phyloP scores from a whole-genome alignment of 2,113 vertebrate species.

The Tachycineta bicolor region DNA sequence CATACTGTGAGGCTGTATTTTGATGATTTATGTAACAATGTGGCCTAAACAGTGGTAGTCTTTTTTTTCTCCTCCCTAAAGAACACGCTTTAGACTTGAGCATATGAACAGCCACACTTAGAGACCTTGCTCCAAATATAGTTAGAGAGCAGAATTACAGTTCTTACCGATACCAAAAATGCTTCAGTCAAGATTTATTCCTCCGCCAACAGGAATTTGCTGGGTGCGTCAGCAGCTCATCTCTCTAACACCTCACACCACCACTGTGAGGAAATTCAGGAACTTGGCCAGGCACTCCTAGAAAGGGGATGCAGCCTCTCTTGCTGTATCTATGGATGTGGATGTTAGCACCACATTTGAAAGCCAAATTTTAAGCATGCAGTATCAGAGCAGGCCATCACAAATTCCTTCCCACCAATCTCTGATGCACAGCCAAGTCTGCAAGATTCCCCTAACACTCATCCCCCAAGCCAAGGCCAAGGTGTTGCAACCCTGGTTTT shows the following conservation, averaged over 20 bases:
- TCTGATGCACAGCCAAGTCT: not conserved
- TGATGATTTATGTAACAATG: not conserved
- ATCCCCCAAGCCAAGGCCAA: not conserved
- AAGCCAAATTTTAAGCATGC: not conserved
- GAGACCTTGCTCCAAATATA: not conserved
- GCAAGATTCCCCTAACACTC: not conserved
- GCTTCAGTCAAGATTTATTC: not conserved
- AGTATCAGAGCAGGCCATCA: not conserved
- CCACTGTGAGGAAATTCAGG: not conserved
- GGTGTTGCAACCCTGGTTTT: not conserved
- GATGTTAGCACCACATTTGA: not conserved
- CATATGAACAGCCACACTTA: not conserved
- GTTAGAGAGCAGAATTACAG: not conserved
- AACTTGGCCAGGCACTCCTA: not conserved
- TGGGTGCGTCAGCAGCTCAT: not conserved
- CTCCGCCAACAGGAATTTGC: not conserved
- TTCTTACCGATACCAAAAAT: not conserved
- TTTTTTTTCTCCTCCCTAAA: not conserved
- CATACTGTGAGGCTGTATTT: not conserved
- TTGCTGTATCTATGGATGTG: accelerated
- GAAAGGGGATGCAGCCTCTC: not conserved
- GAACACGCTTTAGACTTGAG: not conserved
- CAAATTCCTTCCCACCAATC: not conserved
- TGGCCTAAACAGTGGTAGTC: not conserved
- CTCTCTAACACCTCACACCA: not conserved